Base-by-base conservation (phyloP, 1,140 invertebrate genomes). In the Drosophila nigrodunni region DNA sequence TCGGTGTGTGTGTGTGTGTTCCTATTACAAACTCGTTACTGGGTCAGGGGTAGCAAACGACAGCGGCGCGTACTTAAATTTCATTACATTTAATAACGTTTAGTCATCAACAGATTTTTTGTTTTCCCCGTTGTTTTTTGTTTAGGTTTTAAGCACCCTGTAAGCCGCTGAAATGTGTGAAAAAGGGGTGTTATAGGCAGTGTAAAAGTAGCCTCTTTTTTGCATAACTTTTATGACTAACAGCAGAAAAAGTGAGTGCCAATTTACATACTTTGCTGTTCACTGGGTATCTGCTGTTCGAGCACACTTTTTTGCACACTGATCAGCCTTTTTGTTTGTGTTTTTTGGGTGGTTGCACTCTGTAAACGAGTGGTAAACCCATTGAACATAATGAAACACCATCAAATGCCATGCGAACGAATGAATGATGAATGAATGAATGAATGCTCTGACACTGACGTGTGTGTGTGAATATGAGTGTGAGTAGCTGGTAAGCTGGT, bases 41-140 rank as follows among this genome's bases (percentile, higher is more conserved):
- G 80, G 83, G 83, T 87, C 83, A 87, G 85, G 83, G 83, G 85
- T 82, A 80, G 43, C 44, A 80, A 72, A 35, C 65, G 59, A 50
- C 52, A 50, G 52, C 75, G 74, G 60, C 49, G 74, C 64, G 50
- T 68, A 80, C 82, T 86, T 87, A 59, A 87, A 88, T 83, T 83
- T 89, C 67, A 88, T 83, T 89, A 83, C 74, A 80, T 80, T 88
- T 88, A 88, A 88, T 77, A 80, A 78, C 80, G 50, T 88, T 87
- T 88, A 82, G 83, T 87, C 83, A 82, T 88, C 77, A 68, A 80
- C 72, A 66, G 75, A 72, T 74, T 77, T 55, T 47, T 25, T 30
- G 37, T 8, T 69, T 8, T 50, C n/a, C 18, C 18, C 2, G 18
- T 37, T 49, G 0, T 30, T 2, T 7, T 41, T 41, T 30, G 8